Conservation (phyloP, 2,888 invertebrate genomes). For the Agrilus cyanescens region DNA sequence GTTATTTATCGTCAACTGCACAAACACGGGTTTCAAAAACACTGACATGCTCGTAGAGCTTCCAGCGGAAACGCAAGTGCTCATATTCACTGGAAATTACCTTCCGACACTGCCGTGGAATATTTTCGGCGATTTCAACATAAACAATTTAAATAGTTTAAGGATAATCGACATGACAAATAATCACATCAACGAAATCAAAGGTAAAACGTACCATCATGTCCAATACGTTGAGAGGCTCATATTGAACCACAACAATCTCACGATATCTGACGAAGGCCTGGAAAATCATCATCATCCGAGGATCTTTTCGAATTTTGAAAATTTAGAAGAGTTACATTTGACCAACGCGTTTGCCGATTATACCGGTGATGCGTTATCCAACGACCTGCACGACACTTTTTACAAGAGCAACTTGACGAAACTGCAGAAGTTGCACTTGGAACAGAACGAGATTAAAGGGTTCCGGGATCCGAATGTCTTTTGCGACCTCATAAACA, state of each 20-base stretch:
- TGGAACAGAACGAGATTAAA: slow-evolving; percentile 65
- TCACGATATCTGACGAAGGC: slow-evolving; percentile 44
- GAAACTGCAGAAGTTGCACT: slow-evolving; percentile 54
- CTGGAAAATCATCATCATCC: slow-evolving; percentile 52
- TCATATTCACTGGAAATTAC: slow-evolving; percentile 61
- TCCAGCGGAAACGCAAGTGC: slow-evolving; percentile 52
- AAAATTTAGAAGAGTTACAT: slow-evolving; percentile 56
- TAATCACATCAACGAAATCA: slow-evolving; percentile 57
- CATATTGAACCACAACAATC: slow-evolving; percentile 58
- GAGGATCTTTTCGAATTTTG: slow-evolving; percentile 56
- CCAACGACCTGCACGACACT: slow-evolving; percentile 56
- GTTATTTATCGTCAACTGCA: slow-evolving; percentile 58
- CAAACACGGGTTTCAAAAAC: slow-evolving; percentile 46
- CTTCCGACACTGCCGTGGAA: slow-evolving; percentile 55
- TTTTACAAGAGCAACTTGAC: slow-evolving; percentile 56
- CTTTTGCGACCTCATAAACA: slow-evolving; percentile 56
- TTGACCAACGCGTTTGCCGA: slow-evolving; percentile 63
- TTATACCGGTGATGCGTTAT: slow-evolving; percentile 46
- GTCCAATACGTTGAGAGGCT: slow-evolving; percentile 55
- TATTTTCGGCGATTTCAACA: slow-evolving; percentile 47
- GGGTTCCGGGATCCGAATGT: slow-evolving; percentile 50
- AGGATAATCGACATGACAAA: slow-evolving; percentile 61
- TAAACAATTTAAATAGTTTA: slow-evolving; percentile 44
- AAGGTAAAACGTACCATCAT: slow-evolving; percentile 63
- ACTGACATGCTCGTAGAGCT: slow-evolving; percentile 47